A percentile compares a stretch with the other conserved stretches of the same genome.
Conservation (phyloP, 2,888 invertebrate species). For the Spilarctia lutea region DNA sequence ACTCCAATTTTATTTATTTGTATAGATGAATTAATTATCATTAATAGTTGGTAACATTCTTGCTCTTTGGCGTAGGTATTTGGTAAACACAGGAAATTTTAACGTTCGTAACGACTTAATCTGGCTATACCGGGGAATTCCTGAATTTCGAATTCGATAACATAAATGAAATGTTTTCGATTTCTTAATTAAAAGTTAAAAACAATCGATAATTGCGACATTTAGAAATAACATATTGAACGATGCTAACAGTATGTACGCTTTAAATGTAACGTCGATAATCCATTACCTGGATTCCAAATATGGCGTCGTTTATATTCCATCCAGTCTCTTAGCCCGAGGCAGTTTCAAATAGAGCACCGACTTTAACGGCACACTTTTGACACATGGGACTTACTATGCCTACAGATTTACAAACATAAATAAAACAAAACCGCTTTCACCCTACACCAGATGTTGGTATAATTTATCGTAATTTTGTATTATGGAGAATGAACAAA, state of each 20-base stretch:
- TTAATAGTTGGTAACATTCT: not conserved
- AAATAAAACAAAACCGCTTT: constrained; percentile 42
- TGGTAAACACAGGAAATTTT: not conserved
- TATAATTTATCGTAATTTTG: constrained; percentile 38
- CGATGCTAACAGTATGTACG: not conserved
- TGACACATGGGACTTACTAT: constrained; percentile 48
- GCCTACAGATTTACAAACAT: constrained; percentile 47
- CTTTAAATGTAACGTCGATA: not conserved
- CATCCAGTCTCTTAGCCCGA: constrained; percentile 31
- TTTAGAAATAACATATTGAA: not conserved
- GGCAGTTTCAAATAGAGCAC: constrained; percentile 32
- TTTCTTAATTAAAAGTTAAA: not conserved
- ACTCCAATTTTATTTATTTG: too few relatives aligned
- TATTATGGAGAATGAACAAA: constrained; percentile 27
- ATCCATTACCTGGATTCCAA: not conserved
- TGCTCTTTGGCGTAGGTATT: not conserved
- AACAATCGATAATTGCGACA: not conserved
- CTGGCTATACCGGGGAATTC: not conserved
- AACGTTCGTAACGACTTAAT: not conserved
- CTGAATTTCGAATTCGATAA: not conserved
- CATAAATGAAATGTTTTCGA: not conserved
- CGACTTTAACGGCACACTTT: constrained; percentile 42
- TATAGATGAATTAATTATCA: not conserved
- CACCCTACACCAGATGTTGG: constrained; percentile 43
- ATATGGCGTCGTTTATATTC: constrained; percentile 21